Evolutionary conservation across 2,797 vertebrate genomes (phyloP).

Genomic region (Parambassis ranga): DNA sequence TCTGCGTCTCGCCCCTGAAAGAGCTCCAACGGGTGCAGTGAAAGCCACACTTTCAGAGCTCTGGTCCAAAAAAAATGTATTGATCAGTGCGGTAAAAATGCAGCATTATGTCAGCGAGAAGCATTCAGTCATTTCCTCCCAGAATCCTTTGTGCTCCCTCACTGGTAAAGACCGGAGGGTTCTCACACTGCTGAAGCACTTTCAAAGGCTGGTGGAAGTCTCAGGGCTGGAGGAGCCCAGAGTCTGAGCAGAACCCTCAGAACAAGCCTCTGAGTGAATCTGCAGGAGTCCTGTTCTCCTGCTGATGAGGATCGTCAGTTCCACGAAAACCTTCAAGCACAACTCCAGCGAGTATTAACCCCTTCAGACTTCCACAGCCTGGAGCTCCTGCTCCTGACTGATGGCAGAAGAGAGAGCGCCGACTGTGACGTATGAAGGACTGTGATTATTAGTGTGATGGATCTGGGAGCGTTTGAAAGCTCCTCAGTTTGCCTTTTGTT

Average conservation of each 20-base stretch:
- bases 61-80: background rate
- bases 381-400: constrained; percentile 23
- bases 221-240: too few species aligned
- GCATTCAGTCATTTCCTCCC: background rate
- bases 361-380: constrained; percentile 37
- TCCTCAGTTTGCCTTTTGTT: constrained; percentile 70
- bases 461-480: constrained; percentile 55
- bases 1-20: too few species aligned
- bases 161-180: background rate
- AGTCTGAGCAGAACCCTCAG: too few species aligned
- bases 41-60: background rate
- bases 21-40: too few species aligned
- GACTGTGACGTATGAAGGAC: constrained; percentile 68
- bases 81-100: background rate
- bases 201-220: too few species aligned
- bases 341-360: constrained; percentile 25
- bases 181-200: too few species aligned
- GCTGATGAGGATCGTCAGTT: too few species aligned
- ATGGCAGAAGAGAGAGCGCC: too few species aligned
- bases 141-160: constrained; percentile 3
- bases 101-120: too few species aligned
- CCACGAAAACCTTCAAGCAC: constrained; percentile 51
- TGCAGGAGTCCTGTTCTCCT: too few species aligned
- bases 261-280: too few species aligned
- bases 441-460: constrained; percentile 48